Conservation (phyloP, 2,797 vertebrate species). For the Chromis chromis region DNA sequence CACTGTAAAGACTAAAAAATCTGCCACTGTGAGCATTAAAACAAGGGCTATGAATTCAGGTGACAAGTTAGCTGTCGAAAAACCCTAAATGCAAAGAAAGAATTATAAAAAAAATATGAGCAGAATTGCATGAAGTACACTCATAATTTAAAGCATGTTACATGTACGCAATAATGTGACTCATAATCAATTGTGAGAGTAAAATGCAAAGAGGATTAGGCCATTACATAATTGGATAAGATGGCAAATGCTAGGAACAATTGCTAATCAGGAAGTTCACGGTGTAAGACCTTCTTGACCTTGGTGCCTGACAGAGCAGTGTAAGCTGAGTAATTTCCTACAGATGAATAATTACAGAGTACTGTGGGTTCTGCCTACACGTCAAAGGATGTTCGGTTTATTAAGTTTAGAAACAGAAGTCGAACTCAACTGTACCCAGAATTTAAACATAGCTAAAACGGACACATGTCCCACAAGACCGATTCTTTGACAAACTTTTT, state of each 20-base stretch:
- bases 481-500: background rate
- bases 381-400: background rate
- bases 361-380: background rate
- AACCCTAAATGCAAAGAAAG: background rate
- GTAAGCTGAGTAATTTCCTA: background rate
- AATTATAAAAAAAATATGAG: background rate
- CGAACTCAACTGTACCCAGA: background rate
- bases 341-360: slow-evolving; percentile 14
- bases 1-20: background rate
- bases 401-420: background rate
- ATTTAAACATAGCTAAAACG: background rate
- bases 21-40: background rate
- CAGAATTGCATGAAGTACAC: background rate
- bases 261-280: slow-evolving; percentile 4
- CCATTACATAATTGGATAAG: slow-evolving; percentile 18
- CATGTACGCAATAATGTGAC: background rate
- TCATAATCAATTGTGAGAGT: slow-evolving; percentile 1
- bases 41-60: background rate
- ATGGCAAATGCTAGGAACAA: slow-evolving; percentile 2
- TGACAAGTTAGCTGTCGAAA: background rate
- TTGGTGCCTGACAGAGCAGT: slow-evolving; percentile 8
- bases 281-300: slow-evolving; percentile 15
- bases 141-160: background rate
- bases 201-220: background rate
- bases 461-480: background rate